These are phyloP conservation scores for Eristalinus aeneus DNA, from an alignment of 2,888 invertebrate genomes.

Conservation along the genomic window DNA sequence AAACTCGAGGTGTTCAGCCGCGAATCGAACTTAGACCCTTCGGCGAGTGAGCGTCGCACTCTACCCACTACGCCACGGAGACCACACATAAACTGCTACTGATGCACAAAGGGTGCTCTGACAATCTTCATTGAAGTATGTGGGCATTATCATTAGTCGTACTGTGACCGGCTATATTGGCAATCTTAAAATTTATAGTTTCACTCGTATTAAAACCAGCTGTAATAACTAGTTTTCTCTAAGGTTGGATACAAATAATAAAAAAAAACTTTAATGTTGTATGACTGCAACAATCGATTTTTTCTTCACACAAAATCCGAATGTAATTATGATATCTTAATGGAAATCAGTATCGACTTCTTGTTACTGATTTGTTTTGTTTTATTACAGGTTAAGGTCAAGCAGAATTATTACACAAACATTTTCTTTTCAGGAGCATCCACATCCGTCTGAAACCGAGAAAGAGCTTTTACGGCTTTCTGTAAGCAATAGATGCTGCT, in stretches of 20 bases:
- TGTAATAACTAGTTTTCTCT: background rate
- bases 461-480: conserved; percentile 8
- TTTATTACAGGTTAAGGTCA: conserved; percentile 1
- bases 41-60: no score
- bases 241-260: background rate
- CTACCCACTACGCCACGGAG: no score
- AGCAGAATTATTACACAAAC: conserved; percentile 32
- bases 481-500: conserved; percentile 11
- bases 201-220: background rate
- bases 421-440: conserved; percentile 25
- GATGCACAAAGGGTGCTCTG: no score
- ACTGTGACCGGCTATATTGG: no score
- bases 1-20: no score
- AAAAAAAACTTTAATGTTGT: background rate
- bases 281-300: conserved; percentile 20
- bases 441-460: background rate
- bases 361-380: background rate
- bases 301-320: background rate
- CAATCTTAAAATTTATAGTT: background rate
- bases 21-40: no score
- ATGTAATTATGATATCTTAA: conserved; percentile 31
- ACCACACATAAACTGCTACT: no score
- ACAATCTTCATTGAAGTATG: no score
- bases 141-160: no score
- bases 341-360: conserved; percentile 6